Evolutionary conservation across 2,113 vertebrate genomes (phyloP).

Genomic region (Mobula hypostoma): DNA sequence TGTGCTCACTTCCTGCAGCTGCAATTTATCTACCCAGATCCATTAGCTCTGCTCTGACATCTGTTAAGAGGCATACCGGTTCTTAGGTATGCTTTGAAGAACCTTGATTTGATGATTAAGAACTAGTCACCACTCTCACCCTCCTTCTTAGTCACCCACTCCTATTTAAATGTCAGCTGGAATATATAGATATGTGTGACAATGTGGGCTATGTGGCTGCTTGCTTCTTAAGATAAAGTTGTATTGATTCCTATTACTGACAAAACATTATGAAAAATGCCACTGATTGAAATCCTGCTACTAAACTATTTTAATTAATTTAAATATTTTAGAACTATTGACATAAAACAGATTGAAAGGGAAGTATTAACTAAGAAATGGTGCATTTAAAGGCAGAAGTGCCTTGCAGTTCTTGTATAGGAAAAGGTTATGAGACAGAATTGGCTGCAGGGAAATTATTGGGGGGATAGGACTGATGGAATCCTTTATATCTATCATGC

Average conservation of each 20-base stretch:
- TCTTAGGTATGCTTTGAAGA: neutral
- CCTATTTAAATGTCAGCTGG: constrained; percentile 5
- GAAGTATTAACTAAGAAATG: neutral
- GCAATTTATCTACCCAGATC: constrained; percentile 9
- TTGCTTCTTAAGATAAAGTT: neutral
- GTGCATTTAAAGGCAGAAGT: neutral
- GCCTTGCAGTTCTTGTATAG: neutral
- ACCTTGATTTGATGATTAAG: neutral
- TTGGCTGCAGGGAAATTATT: too few species aligned
- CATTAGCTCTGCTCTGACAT: neutral
- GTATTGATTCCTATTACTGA: neutral
- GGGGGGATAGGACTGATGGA: too few species aligned
- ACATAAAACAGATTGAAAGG: neutral
- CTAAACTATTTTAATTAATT: neutral
- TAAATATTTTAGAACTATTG: neutral
- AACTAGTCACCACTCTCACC: neutral
- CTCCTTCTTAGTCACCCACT: neutral
- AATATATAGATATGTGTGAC: neutral
- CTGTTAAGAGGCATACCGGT: neutral
- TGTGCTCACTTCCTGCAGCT: neutral
- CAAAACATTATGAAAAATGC: neutral
- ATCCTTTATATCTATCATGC: too few species aligned
- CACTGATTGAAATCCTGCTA: neutral
- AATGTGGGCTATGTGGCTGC: neutral
- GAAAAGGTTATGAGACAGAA: too few species aligned